These are phyloP conservation scores for Halisarca cf. caerulea DNA, from an alignment of 37 sponge, comb jelly and placozoan species.

Conservation along the genomic window DNA sequence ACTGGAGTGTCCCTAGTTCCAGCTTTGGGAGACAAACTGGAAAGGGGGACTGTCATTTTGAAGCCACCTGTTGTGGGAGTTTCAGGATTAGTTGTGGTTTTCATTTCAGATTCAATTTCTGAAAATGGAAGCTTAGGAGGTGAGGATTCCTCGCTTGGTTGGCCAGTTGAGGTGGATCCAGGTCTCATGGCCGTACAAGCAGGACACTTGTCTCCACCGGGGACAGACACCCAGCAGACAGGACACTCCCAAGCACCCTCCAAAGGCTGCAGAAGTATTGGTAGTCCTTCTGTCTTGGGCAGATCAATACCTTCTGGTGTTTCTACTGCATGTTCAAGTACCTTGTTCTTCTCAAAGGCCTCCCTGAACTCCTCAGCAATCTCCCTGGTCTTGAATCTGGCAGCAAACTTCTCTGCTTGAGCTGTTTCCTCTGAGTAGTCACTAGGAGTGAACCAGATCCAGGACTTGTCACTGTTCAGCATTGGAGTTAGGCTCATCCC, in stretches of 20 bases:
- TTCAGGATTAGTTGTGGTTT: too few relatives aligned
- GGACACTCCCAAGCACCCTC: background rate
- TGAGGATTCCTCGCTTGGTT: background rate
- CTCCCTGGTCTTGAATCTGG: conserved; percentile 79
- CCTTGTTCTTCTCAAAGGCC: conserved; percentile 54
- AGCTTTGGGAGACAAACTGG: too few relatives aligned
- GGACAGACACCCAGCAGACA: background rate
- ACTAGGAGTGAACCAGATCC: conserved; percentile 82
- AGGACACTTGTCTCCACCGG: background rate
- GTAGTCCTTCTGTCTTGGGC: too few relatives aligned
- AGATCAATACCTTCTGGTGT: too few relatives aligned
- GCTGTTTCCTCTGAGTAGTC: conserved; percentile 83
- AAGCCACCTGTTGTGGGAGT: too few relatives aligned
- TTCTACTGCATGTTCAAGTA: too few relatives aligned
- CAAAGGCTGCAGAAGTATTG: too few relatives aligned
- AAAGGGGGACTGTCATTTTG: too few relatives aligned
- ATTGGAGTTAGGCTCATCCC: conserved; percentile 71
- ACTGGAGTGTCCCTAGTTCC: background rate
- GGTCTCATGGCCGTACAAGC: background rate
- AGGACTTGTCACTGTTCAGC: conserved; percentile 63
- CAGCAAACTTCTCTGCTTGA: conserved; percentile 63
- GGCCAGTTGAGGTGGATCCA: background rate
- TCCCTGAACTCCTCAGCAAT: conserved; percentile 71
- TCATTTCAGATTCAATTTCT: too few relatives aligned
- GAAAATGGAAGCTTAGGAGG: too few relatives aligned